Conservation (phyloP, 1,140 invertebrate species). For the Nasonia longicornis region DNA sequence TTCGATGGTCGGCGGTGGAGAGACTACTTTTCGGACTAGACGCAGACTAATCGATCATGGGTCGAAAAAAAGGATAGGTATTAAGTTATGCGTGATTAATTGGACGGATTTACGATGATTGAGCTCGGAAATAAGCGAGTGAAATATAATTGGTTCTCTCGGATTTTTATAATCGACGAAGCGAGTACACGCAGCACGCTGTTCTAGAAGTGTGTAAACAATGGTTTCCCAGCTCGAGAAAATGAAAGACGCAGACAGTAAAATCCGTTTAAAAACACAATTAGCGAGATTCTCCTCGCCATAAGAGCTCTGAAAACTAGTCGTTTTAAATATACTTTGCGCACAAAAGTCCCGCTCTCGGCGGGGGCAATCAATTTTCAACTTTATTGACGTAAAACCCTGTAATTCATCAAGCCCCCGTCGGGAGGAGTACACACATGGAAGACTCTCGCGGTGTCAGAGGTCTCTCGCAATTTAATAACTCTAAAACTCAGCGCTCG, state of each 20-base stretch:
- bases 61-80: not conserved
- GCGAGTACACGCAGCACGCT: no score
- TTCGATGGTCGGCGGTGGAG: not conserved
- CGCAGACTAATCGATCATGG: conserved; percentile 6
- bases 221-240: not conserved
- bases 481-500: not conserved
- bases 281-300: not conserved
- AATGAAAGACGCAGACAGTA: not conserved
- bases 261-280: not conserved
- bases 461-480: not conserved
- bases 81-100: conserved; percentile 20
- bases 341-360: not conserved
- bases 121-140: conserved; percentile 5
- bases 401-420: not conserved
- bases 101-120: conserved; percentile 18
- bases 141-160: conserved; percentile 5
- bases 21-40: not conserved
- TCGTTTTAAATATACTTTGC: not conserved
- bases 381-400: not conserved
- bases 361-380: not conserved
- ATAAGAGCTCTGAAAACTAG: not conserved
- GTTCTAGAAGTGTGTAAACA: not conserved
- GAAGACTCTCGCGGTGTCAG: not conserved
- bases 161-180: no score
- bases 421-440: not conserved